Base-by-base conservation (phyloP, 1,140 invertebrate species). In the Drosophila ohnishii region DNA sequence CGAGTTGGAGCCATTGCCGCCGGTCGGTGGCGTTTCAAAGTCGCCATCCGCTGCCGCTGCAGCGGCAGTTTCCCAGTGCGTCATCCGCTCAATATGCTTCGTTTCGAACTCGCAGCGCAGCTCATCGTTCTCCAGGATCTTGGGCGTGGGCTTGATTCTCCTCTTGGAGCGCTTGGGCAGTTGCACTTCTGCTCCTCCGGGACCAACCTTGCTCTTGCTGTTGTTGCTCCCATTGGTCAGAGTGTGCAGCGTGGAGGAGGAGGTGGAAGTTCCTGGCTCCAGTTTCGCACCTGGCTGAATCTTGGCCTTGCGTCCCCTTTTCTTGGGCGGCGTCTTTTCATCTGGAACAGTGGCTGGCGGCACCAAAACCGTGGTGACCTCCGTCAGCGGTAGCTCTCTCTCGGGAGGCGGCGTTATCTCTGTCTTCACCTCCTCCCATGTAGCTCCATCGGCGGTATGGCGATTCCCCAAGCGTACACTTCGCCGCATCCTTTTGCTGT, bases 61-160 rank as follows among this genome's bases (percentile, higher is more conserved):
- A 2, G 51, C 70, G 0, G 80, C 75, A 1, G 66, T 75, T 16
- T 90, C 90, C 86, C 85, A 88, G 28, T 85, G 87, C 14, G 90
- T 90, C 57, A 91, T 76, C 2, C 93, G 90, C 9, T 92, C 92
- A 75, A 93, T 94, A 69, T 93, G 93, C 78, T 93, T 93, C 19
- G 93, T 92, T 65, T 94, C 93, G 16, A 93, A 90, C 44, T 93
- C 93, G 44, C 93, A 92, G 58, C 93, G 91, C 57, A 94, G 75
- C 66, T 94, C 93, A 77, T 93, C 92, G 75, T 94, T 94, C 14
- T 92, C 93, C 5, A 94, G 78, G 14, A 94, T 92, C 82, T 94
- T 94, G 5, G 93, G 90, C 16, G 93, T 94, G 10, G 93, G 93
- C 60, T 94, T 94, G 16, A 94, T 94, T 50, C 93, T 91, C 5